phyloP scores from a whole-genome alignment of 2,888 invertebrate genomes.

The Apeira syringaria region DNA sequence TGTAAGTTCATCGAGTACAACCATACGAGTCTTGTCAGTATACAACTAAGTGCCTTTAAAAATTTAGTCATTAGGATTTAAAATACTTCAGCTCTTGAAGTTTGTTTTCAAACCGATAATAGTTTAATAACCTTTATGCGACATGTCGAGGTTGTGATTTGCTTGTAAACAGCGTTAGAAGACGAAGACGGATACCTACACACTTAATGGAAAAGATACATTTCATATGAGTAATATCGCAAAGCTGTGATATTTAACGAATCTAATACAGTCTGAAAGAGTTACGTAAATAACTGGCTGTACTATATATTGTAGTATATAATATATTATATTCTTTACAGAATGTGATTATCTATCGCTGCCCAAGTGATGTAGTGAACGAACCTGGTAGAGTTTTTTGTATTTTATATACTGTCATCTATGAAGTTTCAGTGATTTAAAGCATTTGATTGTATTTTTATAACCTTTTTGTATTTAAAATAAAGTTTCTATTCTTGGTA shows the following conservation, averaged over 20 bases:
- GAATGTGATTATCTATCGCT: constrained; percentile 1
- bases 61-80: constrained; percentile 80
- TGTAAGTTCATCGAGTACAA: constrained; percentile 77
- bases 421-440: constrained; percentile 74
- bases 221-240: constrained; percentile 3
- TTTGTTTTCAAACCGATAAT: constrained; percentile 22
- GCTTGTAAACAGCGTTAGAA: not conserved
- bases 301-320: not conserved
- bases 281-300: not conserved
- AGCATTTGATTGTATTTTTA: constrained; percentile 84
- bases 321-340: not conserved
- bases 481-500: constrained; percentile 82
- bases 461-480: constrained; percentile 81
- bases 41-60: constrained; percentile 80
- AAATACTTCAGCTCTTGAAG: constrained; percentile 46
- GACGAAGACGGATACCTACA: not conserved
- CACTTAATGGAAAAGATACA: not conserved
- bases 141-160: constrained; percentile 68
- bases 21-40: constrained; percentile 75
- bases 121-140: constrained; percentile 49
- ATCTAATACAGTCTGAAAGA: constrained; percentile 3
- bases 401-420: constrained; percentile 47
- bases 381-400: constrained; percentile 42
- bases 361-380: constrained; percentile 42
- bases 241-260: constrained; percentile 16